Percentiles rank a stretch among this genome's conserved stretches.
phyloP scores from a whole-genome alignment of 2,113 vertebrate genomes.

The Burhinus oedicnemus region DNA sequence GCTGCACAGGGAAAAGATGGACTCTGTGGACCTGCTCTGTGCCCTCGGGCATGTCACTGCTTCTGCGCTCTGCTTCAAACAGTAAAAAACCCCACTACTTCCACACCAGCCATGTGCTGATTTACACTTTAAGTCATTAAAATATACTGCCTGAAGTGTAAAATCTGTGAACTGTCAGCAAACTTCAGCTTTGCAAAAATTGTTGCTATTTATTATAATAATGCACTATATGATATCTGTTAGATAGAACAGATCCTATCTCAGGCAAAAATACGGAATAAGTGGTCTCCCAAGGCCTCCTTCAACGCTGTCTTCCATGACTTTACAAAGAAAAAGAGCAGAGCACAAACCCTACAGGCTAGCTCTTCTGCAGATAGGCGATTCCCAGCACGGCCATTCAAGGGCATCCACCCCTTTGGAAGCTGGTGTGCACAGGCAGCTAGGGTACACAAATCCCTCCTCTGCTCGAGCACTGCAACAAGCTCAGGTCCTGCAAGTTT shows the following conservation, averaged over 20 bases:
- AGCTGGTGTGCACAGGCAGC: background rate
- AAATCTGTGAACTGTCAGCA: constrained; percentile 44
- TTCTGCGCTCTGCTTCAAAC: background rate
- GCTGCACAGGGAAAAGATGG: background rate
- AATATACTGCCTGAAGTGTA: constrained; percentile 24
- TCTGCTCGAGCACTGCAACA: background rate
- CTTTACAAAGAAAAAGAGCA: background rate
- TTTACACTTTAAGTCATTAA: constrained; percentile 10
- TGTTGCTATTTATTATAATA: background rate
- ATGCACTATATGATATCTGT: background rate
- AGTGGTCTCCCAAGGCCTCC: background rate
- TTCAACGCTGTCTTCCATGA: background rate
- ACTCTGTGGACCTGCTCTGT: background rate
- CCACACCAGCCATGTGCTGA: background rate
- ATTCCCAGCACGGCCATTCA: background rate
- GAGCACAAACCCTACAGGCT: background rate
- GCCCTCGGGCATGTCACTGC: background rate
- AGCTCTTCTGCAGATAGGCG: rapidly evolving
- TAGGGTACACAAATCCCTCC: background rate
- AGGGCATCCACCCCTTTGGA: rapidly evolving
- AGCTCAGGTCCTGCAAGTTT: background rate
- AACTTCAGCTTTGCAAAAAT: constrained; percentile 36
- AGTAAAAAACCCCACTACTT: background rate
- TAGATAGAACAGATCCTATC: background rate
- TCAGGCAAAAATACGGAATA: background rate